Evolutionary conservation across 2,113 vertebrate species (phyloP).

Genomic region (Camelus dromedarius): DNA sequence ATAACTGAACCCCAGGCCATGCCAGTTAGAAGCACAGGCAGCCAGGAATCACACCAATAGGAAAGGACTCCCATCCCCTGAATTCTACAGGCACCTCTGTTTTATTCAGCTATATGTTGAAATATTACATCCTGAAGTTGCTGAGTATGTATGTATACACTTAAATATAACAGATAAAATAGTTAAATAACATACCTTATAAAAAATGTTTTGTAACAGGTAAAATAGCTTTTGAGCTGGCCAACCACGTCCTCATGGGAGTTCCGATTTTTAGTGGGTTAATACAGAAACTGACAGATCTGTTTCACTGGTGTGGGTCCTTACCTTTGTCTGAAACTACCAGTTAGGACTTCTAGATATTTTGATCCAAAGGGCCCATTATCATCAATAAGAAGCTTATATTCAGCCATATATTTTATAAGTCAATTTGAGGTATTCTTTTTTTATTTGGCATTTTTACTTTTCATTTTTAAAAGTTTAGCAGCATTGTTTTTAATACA

Average conservation of each 20-base stretch:
- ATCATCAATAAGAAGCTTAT: neutral
- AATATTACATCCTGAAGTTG: neutral
- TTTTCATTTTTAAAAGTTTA: slow-evolving; percentile 13
- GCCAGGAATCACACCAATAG: too few species aligned
- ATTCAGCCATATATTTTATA: neutral
- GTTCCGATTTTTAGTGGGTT: neutral
- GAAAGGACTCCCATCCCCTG: neutral
- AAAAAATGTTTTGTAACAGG: too few species aligned
- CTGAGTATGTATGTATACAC: neutral
- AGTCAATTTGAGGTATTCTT: neutral
- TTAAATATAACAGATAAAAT: neutral
- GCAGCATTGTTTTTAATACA: neutral
- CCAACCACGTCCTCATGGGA: neutral
- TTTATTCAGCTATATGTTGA: neutral
- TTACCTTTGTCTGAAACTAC: neutral
- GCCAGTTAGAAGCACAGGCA: neutral
- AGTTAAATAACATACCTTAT: neutral
- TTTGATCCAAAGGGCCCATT: neutral
- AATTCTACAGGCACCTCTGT: neutral
- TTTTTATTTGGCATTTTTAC: slow-evolving; percentile 15
- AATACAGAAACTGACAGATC: neutral
- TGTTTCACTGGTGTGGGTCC: neutral
- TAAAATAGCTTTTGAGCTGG: neutral
- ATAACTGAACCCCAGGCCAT: accelerated
- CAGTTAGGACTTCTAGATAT: neutral